Conservation (phyloP, 2,113 vertebrate species). For the Sclerurus mexicanus region DNA sequence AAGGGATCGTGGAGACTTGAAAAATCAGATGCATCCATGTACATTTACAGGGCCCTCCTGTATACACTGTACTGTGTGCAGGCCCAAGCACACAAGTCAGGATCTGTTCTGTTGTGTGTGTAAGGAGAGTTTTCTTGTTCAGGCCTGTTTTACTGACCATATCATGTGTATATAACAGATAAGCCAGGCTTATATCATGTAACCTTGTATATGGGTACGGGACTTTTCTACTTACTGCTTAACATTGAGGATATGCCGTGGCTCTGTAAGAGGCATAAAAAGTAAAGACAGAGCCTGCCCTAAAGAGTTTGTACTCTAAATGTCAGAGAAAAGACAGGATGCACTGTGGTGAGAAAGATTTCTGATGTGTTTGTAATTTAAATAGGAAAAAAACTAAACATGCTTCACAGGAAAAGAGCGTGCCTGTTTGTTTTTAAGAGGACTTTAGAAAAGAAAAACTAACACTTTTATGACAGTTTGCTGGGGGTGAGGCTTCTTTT, state of each 20-base stretch:
- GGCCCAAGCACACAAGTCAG: not conserved
- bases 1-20: not conserved
- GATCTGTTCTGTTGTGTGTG: not conserved
- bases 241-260: not conserved
- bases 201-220: not conserved
- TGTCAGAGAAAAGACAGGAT: constrained; percentile 64
- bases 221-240: not conserved
- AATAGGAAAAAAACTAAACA: constrained; percentile 28
- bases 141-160: not conserved
- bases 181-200: not conserved
- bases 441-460: constrained; percentile 14
- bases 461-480: constrained; percentile 52
- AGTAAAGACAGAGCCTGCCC: not conserved
- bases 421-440: constrained; percentile 8
- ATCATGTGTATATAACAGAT: not conserved
- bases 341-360: constrained; percentile 21
- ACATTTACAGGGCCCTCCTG: not conserved
- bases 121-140: not conserved
- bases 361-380: constrained; percentile 52
- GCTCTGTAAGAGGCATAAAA: not conserved
- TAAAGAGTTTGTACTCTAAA: constrained; percentile 48
- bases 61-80: not conserved
- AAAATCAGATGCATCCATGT: not conserved
- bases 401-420: constrained; percentile 35
- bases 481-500: constrained; percentile 10